Conservation (phyloP, 2,888 invertebrate genomes). For the Eupeodes luniger region DNA sequence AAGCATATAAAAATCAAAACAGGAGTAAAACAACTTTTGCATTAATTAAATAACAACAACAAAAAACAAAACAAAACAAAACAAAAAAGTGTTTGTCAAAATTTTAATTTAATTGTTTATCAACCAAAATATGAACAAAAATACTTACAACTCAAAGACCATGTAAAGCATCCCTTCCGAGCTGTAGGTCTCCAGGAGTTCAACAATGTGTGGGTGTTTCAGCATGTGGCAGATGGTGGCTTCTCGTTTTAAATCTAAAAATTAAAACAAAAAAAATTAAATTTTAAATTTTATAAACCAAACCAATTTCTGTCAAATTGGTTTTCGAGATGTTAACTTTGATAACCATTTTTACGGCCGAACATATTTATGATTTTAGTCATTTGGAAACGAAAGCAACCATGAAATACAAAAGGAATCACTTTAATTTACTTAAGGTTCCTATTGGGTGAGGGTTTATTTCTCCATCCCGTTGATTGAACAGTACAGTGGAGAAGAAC, state of each 20-base stretch:
- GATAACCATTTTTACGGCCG: conserved; percentile 7
- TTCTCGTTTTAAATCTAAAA: conserved; percentile 97
- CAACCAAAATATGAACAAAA: conserved; percentile 24
- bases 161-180: conserved; percentile 99
- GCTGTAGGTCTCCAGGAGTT: conserved; percentile 98
- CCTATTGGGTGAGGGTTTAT: conserved; percentile 25
- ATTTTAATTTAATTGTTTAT: conserved; percentile 25
- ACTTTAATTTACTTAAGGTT: conserved; percentile 46
- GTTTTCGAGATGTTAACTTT: not conserved
- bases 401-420: conserved; percentile 36
- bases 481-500: conserved; percentile 33
- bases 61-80: conserved; percentile 7
- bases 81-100: conserved; percentile 29
- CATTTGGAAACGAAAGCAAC: not conserved
- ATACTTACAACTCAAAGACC: conserved; percentile 99
- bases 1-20: conserved; percentile 5
- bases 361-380: conserved; percentile 24
- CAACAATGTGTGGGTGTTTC: conserved; percentile 99
- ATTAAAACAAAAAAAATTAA: conserved; percentile 6
- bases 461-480: conserved; percentile 21
- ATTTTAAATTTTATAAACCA: conserved; percentile 28
- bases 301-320: conserved; percentile 9
- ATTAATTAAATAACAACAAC: conserved; percentile 28
- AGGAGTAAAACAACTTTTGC: not conserved
- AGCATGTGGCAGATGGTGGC: conserved; percentile 99